Conservation (phyloP, 2,888 invertebrate species). For the Drosophila paranaensis region DNA sequence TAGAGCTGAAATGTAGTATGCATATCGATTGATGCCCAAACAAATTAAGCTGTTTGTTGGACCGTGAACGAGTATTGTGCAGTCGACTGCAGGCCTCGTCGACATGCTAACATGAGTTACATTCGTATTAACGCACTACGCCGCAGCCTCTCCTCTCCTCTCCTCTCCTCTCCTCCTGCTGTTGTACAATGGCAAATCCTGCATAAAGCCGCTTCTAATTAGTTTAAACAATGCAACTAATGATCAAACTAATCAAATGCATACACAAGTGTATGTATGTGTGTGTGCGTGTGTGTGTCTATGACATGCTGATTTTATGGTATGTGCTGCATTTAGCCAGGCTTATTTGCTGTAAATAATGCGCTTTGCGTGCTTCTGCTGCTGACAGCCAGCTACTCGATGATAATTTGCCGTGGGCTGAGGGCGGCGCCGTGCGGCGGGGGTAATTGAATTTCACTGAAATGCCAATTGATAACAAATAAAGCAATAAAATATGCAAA, state of each 20-base stretch:
- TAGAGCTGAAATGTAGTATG: background rate
- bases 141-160: no score
- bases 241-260: slow-evolving; percentile 3
- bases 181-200: background rate
- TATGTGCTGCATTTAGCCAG: slow-evolving; percentile 11
- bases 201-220: background rate
- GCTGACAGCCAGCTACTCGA: slow-evolving; percentile 42
- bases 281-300: background rate
- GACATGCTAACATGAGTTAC: no score
- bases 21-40: background rate
- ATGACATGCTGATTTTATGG: slow-evolving; percentile 19
- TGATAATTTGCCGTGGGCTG: slow-evolving; percentile 5
- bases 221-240: slow-evolving; percentile 10
- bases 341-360: slow-evolving; percentile 35
- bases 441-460: slow-evolving; percentile 29
- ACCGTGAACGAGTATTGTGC: slow-evolving; percentile 1
- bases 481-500: slow-evolving; percentile 15
- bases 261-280: background rate
- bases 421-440: background rate
- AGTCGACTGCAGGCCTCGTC: background rate
- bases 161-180: background rate
- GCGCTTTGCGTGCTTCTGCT: slow-evolving; percentile 37
- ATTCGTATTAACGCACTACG: no score
- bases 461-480: slow-evolving; percentile 31
- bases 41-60: slow-evolving; percentile 1